phyloP scores from a whole-genome alignment of 1,140 invertebrate genomes.

The Drosophila busckii region DNA sequence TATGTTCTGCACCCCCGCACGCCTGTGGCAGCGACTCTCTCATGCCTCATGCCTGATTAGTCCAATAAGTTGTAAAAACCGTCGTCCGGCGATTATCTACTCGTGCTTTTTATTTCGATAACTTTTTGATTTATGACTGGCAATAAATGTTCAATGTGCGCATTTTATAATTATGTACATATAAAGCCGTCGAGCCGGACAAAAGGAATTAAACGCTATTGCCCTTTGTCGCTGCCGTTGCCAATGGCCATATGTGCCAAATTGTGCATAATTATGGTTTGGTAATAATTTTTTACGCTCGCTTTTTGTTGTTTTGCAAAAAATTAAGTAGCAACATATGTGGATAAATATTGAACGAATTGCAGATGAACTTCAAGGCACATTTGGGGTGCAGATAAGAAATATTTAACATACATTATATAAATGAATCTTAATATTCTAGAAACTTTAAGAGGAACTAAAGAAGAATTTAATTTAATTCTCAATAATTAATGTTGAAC shows the following conservation, averaged over 20 bases:
- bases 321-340: conserved; percentile 1
- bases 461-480: too few species aligned
- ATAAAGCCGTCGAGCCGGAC: conserved; percentile 20
- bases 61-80: conserved; percentile 78
- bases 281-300: not conserved
- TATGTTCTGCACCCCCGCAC: conserved; percentile 13
- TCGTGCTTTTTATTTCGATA: conserved; percentile 51
- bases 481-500: too few species aligned
- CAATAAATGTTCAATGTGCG: conserved; percentile 72
- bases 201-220: conserved; percentile 40
- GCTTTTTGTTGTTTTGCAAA: conserved; percentile 8
- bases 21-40: not conserved
- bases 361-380: too few species aligned
- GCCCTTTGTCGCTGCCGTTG: conserved; percentile 4
- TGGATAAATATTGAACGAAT: not conserved
- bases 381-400: too few species aligned
- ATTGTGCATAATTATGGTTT: conserved; percentile 42
- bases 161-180: conserved; percentile 75
- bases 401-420: too few species aligned
- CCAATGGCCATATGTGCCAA: conserved; percentile 59
- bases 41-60: conserved; percentile 51
- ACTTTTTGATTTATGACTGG: conserved; percentile 77
- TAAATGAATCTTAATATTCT: too few species aligned
- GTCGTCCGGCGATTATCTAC: conserved; percentile 64
- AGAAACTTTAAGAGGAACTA: too few species aligned